These are phyloP conservation scores for Gonatopus flavifemur DNA, from an alignment of 1,140 invertebrate species.

Conservation along the genomic window DNA sequence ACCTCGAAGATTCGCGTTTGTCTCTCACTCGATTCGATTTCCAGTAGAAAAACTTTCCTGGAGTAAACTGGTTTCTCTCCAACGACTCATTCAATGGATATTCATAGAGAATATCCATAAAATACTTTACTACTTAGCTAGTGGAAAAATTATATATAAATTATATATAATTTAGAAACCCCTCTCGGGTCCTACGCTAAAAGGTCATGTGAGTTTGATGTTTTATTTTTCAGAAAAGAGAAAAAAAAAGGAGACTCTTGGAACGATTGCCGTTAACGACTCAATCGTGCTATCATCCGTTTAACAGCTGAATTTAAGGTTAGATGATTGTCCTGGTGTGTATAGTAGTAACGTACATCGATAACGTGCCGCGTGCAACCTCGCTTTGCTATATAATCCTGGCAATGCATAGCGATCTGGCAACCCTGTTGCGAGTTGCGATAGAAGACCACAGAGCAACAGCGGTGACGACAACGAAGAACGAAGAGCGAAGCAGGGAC, in stretches of 20 bases:
- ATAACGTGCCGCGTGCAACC: constrained; percentile 15
- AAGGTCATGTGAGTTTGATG: background rate
- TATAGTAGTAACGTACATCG: constrained; percentile 20
- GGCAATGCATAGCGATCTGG: constrained; percentile 25
- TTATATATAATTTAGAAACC: background rate
- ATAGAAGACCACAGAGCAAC: too few relatives aligned
- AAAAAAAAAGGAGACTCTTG: constrained; percentile 9
- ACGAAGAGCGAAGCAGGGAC: constrained; percentile 24
- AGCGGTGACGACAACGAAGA: constrained; percentile 31
- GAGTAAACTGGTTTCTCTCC: too few relatives aligned
- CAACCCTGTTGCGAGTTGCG: too few relatives aligned
- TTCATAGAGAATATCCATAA: too few relatives aligned
- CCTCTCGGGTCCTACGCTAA: background rate
- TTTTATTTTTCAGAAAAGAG: background rate
- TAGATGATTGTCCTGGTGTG: constrained; percentile 21
- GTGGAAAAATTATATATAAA: background rate
- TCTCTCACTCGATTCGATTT: too few relatives aligned
- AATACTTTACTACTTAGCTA: background rate
- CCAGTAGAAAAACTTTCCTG: too few relatives aligned
- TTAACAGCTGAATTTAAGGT: constrained; percentile 19
- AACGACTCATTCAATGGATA: too few relatives aligned
- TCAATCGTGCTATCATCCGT: constrained; percentile 1
- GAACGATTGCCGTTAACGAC: constrained; percentile 26
- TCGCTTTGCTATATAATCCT: background rate
- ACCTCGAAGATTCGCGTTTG: too few relatives aligned